A percentile compares a stretch with the other conserved stretches of the same genome.
These are phyloP conservation scores for Saimiri boliviensis DNA, from an alignment of 2,113 vertebrate species.

Conservation along the genomic window DNA sequence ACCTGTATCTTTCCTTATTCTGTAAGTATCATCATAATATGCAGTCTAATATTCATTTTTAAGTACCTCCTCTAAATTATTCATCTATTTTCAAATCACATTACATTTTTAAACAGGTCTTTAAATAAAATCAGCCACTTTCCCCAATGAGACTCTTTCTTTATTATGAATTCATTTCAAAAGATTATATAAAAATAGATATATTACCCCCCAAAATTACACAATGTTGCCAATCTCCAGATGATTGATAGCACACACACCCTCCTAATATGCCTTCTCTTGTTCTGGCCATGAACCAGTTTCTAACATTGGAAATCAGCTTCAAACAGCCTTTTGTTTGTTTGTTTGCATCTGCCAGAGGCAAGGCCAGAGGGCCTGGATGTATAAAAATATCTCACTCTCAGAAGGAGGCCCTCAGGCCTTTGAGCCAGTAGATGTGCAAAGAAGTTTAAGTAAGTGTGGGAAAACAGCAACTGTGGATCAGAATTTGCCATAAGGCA, in stretches of 20 bases:
- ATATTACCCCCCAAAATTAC: background rate
- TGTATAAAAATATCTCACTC: conserved; percentile 70
- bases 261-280: conserved; percentile 38
- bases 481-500: conserved; percentile 88
- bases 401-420: conserved; percentile 77
- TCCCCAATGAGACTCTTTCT: background rate
- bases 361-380: conserved; percentile 81
- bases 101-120: conserved; percentile 31
- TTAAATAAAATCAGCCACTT: conserved; percentile 15
- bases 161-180: conserved; percentile 43
- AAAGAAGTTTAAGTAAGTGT: conserved; percentile 87
- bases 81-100: conserved; percentile 23
- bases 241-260: conserved; percentile 11
- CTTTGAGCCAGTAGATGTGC: conserved; percentile 82
- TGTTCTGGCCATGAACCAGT: conserved; percentile 70
- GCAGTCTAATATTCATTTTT: background rate
- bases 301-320: conserved; percentile 77
- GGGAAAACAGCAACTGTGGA: conserved; percentile 89
- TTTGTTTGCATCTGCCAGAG: conserved; percentile 81
- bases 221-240: conserved; percentile 28
- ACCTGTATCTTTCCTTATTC: background rate
- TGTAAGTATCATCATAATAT: background rate
- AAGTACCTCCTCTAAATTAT: background rate
- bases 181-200: conserved; percentile 29
- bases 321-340: conserved; percentile 80